Percentiles rank a stretch among this genome's conserved stretches.
phyloP scores from a whole-genome alignment of 1,140 invertebrate species.

The Diabrotica undecimpunctata region DNA sequence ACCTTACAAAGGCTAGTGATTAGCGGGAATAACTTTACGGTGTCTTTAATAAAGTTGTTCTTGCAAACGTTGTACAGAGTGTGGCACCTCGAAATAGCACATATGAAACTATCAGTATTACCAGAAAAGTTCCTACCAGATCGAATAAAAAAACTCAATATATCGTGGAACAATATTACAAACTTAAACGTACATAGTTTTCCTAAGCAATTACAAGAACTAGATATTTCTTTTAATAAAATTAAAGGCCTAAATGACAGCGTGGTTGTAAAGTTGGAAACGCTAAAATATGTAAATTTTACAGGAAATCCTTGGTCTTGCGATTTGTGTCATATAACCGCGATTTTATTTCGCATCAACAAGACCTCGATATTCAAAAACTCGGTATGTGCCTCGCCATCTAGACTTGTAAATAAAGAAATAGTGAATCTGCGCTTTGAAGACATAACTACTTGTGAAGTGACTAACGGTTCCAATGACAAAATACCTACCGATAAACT shows the following conservation, averaged over 20 bases:
- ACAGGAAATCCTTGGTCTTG: conserved; percentile 64
- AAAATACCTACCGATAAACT: conserved; percentile 25
- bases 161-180: conserved; percentile 53
- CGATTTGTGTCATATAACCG: conserved; percentile 57
- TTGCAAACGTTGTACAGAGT: conserved; percentile 57
- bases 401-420: conserved; percentile 31
- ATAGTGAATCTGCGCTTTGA: conserved; percentile 35
- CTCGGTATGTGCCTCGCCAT: conserved; percentile 43
- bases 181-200: conserved; percentile 36
- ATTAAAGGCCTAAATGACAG: conserved; percentile 56
- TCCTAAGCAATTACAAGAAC: conserved; percentile 53
- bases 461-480: conserved; percentile 15
- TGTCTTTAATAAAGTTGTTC: conserved; percentile 49
- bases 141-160: conserved; percentile 53
- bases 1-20: conserved; percentile 60
- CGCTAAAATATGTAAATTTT: conserved; percentile 53
- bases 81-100: conserved; percentile 55
- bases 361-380: conserved; percentile 46
- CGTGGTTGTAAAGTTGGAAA: conserved; percentile 54
- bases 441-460: conserved; percentile 37
- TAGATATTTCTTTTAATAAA: conserved; percentile 62
- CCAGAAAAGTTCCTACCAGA: conserved; percentile 54
- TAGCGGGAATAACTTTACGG: conserved; percentile 59
- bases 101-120: conserved; percentile 55
- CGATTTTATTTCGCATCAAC: conserved; percentile 49